Evolutionary conservation across 2,797 vertebrate species (phyloP), one percentile per base, ranked within the genome.

Genomic region (Chrysolophus pictus): DNA sequence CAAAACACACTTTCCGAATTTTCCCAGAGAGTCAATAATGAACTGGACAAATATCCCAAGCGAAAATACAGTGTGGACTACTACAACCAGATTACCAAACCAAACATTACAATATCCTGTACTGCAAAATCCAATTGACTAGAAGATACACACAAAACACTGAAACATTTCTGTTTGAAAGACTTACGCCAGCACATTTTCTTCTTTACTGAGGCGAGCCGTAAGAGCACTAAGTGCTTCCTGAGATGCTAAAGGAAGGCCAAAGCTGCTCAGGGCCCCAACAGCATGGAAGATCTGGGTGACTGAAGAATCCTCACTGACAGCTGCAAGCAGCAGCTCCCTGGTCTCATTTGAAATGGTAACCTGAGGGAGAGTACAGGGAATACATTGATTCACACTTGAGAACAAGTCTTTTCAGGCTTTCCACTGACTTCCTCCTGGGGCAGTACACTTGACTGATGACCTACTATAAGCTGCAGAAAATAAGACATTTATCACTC

Each of bases 241-340:
- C 96, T 99, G 99, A 29, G 99, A 99, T 31, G 99, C 98, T 64
- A 99, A 80, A 28, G 99, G 98, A 60, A 99, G 98, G 24, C 98
- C 99, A 92, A 99, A 97, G 73, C 98, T 98, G 80, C 97, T 98
- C 49, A 99, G 98, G 1, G 99, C 98, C 37, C 98, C 98, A 42
- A 99, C 99, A 0, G 99, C 98, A 0, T 99, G 98, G 91, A 99
- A 98, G 92, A 99, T 99, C 97, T 99, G 99, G 51, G 97, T 96
- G 94, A 99, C 93, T 3, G 98, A 98, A 2, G 99, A 99, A 91
- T 99, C 99, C 93, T 99, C 99, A 10, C 99, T 99, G 60, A 99
- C 98, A 14, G 98, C 98, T 37, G 98, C 99, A 95, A 99, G 97
- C 24, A 99, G 98, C 88, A 99, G 97, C 91, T 99, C 99, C 29